Base-by-base conservation (phyloP, 2,797 vertebrate genomes). In the Oreortyx pictus region DNA sequence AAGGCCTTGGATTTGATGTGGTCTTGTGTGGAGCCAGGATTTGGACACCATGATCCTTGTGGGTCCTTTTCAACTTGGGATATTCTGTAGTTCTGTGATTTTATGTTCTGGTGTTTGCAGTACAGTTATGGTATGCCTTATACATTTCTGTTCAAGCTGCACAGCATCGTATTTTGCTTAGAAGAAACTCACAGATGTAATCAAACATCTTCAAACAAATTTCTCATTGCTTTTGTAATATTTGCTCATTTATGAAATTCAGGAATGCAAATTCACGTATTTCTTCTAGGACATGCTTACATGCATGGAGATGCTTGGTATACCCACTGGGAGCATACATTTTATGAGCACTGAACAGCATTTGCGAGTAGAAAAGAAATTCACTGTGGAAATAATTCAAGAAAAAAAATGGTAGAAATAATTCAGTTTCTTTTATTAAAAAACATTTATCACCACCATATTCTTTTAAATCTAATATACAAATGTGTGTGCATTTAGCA, bases 341-440 rank as follows among this genome's bases (percentile, higher is more conserved):
- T 96, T 96, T 94, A 75, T 64, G 25, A 92, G 37, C n/a, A 29
- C 71, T 60, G 61, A 95, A 60, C 57, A 75, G 52, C 35, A 78
- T 87, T 86, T 92, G 47, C 44, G 84, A 92, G 66, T 60, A 83
- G 70, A 62, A 57, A 62, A 77, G 18, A 80, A 88, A 77, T 84
- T 82, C 72, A 81, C 65, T 6, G 3, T 57, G 62, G 87, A 92
- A 92, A 86, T 82, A 82, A 81, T 78, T 93, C 37, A 89, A 86
- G 77, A 75, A 83, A 37, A 56, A 24, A 93, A 95, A 87, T 87
- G 11, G 22, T 90, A 43, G 70, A 70, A 85, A 94, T 85, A 74
- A 93, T 89, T 94, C 64, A 19, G 31, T 83, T 93, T 76, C 41
- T 90, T 88, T 96, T 96, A 94, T 96, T 96, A 93, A 96, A 96